Evolutionary conservation across 2,113 vertebrate species (phyloP).

Genomic region (Eptatretus burgeri): DNA sequence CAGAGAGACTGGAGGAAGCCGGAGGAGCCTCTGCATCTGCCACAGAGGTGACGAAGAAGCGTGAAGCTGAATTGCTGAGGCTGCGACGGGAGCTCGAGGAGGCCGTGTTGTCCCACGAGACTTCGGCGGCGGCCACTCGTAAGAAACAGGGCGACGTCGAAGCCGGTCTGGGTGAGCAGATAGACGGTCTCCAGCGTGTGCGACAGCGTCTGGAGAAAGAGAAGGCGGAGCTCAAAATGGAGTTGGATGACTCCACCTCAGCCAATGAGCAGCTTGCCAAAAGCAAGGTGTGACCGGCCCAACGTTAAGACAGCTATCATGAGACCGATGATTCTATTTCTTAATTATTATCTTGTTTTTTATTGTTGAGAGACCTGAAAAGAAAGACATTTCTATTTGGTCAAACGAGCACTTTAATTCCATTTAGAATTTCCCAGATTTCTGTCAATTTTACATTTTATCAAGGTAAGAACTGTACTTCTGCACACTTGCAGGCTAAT

Average conservation of each 20-base stretch:
- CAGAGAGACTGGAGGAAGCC: conserved; percentile 46
- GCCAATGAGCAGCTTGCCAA: conserved; percentile 41
- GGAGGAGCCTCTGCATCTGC: conserved; percentile 39
- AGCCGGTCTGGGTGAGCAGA: conserved; percentile 39
- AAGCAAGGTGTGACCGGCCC: conserved; percentile 27
- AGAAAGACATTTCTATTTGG: no score
- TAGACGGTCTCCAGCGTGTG: conserved; percentile 46
- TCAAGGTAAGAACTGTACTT: no score
- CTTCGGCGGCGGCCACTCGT: conserved; percentile 30
- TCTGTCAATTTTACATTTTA: no score
- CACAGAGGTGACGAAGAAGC: conserved; percentile 60
- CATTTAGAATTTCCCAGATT: no score
- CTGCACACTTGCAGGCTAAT: no score
- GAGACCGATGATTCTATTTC: no score
- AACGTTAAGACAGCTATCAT: no score
- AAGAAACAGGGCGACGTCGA: conserved; percentile 51
- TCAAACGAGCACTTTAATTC: no score
- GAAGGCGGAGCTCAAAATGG: conserved; percentile 44
- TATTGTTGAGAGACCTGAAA: no score
- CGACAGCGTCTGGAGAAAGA: conserved; percentile 67
- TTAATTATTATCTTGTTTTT: no score
- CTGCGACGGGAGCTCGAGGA: conserved; percentile 52
- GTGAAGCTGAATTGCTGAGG: conserved; percentile 57
- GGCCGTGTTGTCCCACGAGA: conserved; percentile 41
- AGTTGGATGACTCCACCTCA: conserved; percentile 41